Conservation (phyloP, 1,140 invertebrate species). For the Idris sp. region DNA sequence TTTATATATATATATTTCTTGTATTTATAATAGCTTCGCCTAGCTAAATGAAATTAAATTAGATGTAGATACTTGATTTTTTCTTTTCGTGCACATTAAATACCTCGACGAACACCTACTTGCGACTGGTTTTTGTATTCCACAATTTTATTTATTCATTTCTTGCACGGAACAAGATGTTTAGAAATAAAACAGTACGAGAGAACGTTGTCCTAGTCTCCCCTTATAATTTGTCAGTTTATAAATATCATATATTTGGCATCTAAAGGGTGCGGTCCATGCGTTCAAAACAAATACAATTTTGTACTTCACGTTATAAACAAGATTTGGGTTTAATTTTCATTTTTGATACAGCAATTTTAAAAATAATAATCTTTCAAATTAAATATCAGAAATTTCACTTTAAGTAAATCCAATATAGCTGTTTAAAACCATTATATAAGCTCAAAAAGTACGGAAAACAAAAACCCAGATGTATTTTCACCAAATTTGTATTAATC, state of each 20-base stretch:
- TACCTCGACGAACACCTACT: too few species aligned
- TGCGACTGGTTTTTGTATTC: too few species aligned
- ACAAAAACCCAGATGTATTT: constrained; percentile 18
- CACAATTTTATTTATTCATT: too few species aligned
- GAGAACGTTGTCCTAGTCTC: constrained; percentile 45
- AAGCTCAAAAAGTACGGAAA: constrained; percentile 22
- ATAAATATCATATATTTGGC: constrained; percentile 43
- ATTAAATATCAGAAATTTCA: too few species aligned
- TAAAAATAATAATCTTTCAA: too few species aligned
- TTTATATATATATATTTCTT: constrained; percentile 31
- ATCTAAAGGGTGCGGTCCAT: too few species aligned
- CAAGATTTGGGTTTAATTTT: too few species aligned
- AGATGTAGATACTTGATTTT: constrained; percentile 19
- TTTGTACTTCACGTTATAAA: constrained; percentile 72
- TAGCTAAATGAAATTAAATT: constrained; percentile 31
- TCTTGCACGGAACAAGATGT: too few species aligned
- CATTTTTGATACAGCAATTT: too few species aligned
- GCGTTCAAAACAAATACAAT: constrained; percentile 71
- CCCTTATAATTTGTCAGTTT: constrained; percentile 26
- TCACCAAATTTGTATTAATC: constrained; percentile 7
- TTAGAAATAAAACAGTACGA: constrained; percentile 9
- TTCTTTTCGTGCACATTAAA: too few species aligned
- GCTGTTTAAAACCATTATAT: constrained; percentile 10
- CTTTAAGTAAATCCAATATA: too few species aligned
- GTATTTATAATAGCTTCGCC: constrained; percentile 46